Percentiles rank a stretch among this genome's conserved stretches.
Evolutionary conservation across 2,888 invertebrate species (phyloP).

Genomic region (Caenorhabditis afra): DNA sequence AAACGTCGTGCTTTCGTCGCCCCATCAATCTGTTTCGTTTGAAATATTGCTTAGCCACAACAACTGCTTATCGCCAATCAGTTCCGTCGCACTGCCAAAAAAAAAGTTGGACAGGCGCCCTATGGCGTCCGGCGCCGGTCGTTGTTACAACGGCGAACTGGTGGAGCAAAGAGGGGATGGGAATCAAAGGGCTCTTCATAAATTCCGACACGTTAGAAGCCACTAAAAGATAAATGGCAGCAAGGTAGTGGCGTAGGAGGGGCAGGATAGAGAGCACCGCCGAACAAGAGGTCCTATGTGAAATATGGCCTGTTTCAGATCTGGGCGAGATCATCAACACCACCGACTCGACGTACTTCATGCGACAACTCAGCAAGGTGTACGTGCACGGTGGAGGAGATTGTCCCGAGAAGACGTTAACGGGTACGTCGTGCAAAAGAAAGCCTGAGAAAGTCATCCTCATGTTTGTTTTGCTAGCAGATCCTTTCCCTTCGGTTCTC

Average conservation of each 20-base stretch:
- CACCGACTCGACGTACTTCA: conserved; percentile 79
- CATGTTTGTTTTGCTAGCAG: conserved; percentile 42
- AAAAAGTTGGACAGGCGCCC: conserved; percentile 33
- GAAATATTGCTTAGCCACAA: conserved; percentile 28
- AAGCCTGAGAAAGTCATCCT: background rate
- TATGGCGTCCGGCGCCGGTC: conserved; percentile 2
- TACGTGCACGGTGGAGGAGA: conserved; percentile 86
- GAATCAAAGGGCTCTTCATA: conserved; percentile 23
- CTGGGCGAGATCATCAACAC: conserved; percentile 75
- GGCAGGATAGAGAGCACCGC: too few relatives aligned
- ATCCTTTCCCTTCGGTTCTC: conserved; percentile 33
- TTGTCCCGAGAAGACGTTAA: conserved; percentile 87
- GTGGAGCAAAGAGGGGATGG: conserved; percentile 25
- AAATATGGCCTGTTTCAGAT: too few relatives aligned
- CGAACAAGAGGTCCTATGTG: too few relatives aligned
- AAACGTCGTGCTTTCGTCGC: conserved; percentile 2
- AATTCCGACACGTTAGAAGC: conserved; percentile 15
- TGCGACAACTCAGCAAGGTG: conserved; percentile 75
- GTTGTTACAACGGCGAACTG: conserved; percentile 20
- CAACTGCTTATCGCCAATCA: conserved; percentile 42
- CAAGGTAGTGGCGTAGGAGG: conserved; percentile 1
- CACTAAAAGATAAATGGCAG: conserved; percentile 23
- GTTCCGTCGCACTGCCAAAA: conserved; percentile 40
- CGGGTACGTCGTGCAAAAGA: conserved; percentile 82
- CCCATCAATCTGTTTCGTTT: conserved; percentile 33